These are phyloP conservation scores for Enoplosus armatus DNA, from an alignment of 2,797 vertebrate genomes.

Conservation along the genomic window DNA sequence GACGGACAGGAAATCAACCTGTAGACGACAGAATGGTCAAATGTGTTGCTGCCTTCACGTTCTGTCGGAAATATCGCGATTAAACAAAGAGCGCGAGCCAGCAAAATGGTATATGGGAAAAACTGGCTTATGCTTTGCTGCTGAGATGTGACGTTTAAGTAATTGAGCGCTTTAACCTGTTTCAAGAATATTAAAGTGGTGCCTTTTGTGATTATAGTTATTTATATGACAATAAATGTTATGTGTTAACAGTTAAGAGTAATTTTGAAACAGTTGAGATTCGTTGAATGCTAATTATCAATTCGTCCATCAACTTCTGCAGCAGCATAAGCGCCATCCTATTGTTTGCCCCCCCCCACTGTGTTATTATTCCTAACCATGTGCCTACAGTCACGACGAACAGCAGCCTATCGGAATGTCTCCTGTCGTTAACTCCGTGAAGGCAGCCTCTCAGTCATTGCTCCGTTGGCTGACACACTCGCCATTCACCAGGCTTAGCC, in stretches of 20 bases:
- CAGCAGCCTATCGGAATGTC: slow-evolving; percentile 63
- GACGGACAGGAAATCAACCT: not conserved
- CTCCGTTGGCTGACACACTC: slow-evolving; percentile 50
- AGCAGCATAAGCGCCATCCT: not conserved
- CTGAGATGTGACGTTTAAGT: not conserved
- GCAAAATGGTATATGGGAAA: not conserved
- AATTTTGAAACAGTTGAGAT: too few species aligned
- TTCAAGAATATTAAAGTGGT: not conserved
- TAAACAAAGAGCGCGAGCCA: not conserved
- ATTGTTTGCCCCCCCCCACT: not conserved
- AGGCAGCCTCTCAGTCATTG: slow-evolving; percentile 38
- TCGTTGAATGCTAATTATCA: not conserved
- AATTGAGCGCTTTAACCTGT: accelerated
- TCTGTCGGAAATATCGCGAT: slow-evolving; percentile 15
- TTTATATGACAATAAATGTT: too few species aligned
- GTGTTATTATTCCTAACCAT: slow-evolving; percentile 50
- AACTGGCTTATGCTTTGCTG: not conserved
- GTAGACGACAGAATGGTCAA: slow-evolving; percentile 1
- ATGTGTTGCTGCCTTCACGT: slow-evolving; percentile 26
- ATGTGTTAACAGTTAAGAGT: too few species aligned
- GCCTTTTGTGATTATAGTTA: too few species aligned
- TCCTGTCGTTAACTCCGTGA: slow-evolving; percentile 25
- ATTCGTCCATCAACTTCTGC: slow-evolving; percentile 9
- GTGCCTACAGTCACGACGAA: slow-evolving; percentile 58
- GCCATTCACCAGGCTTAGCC: slow-evolving; percentile 56